Evolutionary conservation across 2,797 vertebrate species (phyloP).

Genomic region (Manis pentadactyla): DNA sequence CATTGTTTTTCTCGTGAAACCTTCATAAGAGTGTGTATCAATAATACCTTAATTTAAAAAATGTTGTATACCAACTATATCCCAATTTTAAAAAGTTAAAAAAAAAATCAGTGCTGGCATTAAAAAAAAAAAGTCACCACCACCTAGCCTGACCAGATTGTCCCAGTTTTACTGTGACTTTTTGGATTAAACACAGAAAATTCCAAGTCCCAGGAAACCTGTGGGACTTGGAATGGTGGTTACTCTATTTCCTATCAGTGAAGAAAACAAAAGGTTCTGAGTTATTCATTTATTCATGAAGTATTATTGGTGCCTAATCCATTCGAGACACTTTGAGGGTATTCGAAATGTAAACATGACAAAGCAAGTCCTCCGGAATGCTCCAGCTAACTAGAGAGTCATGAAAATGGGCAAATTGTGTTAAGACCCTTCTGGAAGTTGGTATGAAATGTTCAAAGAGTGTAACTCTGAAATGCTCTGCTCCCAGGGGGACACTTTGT

Average conservation of each 20-base stretch:
- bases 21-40: too few species aligned
- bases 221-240: background rate
- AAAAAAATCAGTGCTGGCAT: too few species aligned
- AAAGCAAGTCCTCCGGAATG: background rate
- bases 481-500: background rate
- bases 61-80: too few species aligned
- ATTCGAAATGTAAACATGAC: background rate
- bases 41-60: too few species aligned
- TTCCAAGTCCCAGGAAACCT: background rate
- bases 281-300: background rate
- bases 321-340: background rate
- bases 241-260: background rate
- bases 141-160: background rate
- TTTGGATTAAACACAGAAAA: background rate
- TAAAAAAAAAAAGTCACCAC: background rate
- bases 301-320: background rate
- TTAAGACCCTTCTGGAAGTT: background rate
- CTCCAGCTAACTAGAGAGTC: background rate
- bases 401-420: background rate
- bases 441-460: background rate
- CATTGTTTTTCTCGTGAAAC: too few species aligned
- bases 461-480: background rate
- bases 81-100: too few species aligned
- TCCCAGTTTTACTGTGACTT: background rate
- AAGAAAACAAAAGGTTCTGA: background rate